Percentiles rank a stretch among this genome's conserved stretches.
These are phyloP conservation scores for Thereva unica DNA, from an alignment of 2,888 invertebrate species.

Conservation along the genomic window DNA sequence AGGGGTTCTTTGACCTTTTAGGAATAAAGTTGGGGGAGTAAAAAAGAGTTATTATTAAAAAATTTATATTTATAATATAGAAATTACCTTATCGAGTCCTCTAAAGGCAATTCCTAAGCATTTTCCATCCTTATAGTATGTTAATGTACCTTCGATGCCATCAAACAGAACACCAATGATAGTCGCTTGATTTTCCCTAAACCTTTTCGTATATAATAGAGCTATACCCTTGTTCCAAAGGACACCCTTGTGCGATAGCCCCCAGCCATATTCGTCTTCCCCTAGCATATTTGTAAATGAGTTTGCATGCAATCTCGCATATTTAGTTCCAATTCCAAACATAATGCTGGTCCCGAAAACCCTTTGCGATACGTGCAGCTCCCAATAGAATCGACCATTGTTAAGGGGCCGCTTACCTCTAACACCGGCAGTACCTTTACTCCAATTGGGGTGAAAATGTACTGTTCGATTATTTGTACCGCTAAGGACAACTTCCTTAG, in stretches of 20 bases:
- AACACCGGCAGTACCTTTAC: slow-evolving; percentile 73
- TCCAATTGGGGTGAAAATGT: slow-evolving; percentile 76
- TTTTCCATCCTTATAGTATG: slow-evolving; percentile 72
- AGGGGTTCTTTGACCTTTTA: slow-evolving; percentile 63
- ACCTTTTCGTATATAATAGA: slow-evolving; percentile 68
- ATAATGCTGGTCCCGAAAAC: slow-evolving; percentile 76
- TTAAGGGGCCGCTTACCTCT: slow-evolving; percentile 69
- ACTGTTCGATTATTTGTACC: slow-evolving; percentile 64
- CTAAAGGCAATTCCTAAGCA: slow-evolving; percentile 73
- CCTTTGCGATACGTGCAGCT: slow-evolving; percentile 65
- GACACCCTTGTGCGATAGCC: slow-evolving; percentile 72
- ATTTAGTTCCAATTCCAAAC: slow-evolving; percentile 70
- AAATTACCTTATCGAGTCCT: slow-evolving; percentile 62
- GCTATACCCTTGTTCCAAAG: slow-evolving; percentile 70
- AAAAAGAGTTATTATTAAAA: neutral
- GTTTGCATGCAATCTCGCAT: slow-evolving; percentile 66
- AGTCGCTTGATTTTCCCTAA: slow-evolving; percentile 70
- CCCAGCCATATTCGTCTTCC: slow-evolving; percentile 73
- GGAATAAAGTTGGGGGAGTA: neutral
- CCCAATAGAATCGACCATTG: slow-evolving; percentile 69
- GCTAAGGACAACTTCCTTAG: slow-evolving; percentile 64
- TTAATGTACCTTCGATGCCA: slow-evolving; percentile 69
- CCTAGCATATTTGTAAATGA: slow-evolving; percentile 72
- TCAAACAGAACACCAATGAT: slow-evolving; percentile 71
- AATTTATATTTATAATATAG: neutral